Percentiles rank a stretch among this genome's conserved stretches.
These are phyloP conservation scores for Hippocampus kuda DNA, from an alignment of 2,797 vertebrate genomes.

Conservation along the genomic window DNA sequence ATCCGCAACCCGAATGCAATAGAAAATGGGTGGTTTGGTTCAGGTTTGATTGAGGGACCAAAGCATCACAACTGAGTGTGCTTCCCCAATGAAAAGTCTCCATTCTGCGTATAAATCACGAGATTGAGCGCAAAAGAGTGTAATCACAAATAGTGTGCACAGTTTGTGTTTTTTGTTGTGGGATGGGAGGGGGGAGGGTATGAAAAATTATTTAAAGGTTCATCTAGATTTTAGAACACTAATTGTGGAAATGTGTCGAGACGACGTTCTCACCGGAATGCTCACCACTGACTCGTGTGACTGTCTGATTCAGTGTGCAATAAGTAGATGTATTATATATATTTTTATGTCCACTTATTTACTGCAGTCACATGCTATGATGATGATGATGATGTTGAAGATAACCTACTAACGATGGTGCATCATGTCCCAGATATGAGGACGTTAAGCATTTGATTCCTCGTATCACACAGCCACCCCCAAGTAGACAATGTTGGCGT, in stretches of 20 bases:
- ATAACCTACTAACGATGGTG: constrained; percentile 23
- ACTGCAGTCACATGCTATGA: constrained; percentile 56
- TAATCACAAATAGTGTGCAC: constrained; percentile 32
- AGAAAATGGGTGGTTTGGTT: neutral
- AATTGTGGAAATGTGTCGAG: constrained; percentile 11
- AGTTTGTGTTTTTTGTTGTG: neutral
- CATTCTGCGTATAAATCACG: constrained; percentile 9
- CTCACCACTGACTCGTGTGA: constrained; percentile 74
- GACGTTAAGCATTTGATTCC: constrained; percentile 34
- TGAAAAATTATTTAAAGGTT: constrained; percentile 34
- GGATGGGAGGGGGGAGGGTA: neutral
- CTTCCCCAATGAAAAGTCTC: constrained; percentile 44
- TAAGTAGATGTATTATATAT: constrained; percentile 82
- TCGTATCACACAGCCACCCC: constrained; percentile 22
- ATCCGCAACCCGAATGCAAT: too few species aligned
- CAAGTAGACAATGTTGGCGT: constrained; percentile 52
- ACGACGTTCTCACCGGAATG: constrained; percentile 71
- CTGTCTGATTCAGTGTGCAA: constrained; percentile 84
- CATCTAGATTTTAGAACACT: constrained; percentile 57
- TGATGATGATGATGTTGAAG: constrained; percentile 15
- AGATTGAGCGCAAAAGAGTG: constrained; percentile 14
- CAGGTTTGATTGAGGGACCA: neutral
- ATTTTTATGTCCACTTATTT: constrained; percentile 67
- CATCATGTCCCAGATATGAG: constrained; percentile 44
- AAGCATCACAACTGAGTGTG: constrained; percentile 49